Evolutionary conservation across 2,113 vertebrate genomes (phyloP).

Genomic region (Ranitomeya imitator): DNA sequence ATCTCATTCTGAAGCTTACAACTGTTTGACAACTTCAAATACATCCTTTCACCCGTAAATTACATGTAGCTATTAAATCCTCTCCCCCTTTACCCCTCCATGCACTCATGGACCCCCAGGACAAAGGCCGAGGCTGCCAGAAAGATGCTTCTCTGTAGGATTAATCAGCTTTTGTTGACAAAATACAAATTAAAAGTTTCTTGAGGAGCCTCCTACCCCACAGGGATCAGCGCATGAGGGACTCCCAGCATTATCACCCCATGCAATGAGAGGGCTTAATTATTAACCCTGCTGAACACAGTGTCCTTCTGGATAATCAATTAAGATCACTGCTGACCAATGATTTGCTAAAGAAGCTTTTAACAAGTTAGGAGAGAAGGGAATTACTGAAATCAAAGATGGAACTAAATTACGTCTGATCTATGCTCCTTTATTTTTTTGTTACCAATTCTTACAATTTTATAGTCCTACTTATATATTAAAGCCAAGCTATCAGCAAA

Average conservation of each 20-base stretch:
- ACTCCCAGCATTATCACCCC: constrained; percentile 65
- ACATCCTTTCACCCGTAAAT: constrained; percentile 75
- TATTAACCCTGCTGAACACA: constrained; percentile 67
- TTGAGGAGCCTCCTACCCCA: constrained; percentile 70
- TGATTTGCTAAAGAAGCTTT: neutral
- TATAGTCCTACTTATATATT: no score
- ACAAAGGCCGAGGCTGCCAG: constrained; percentile 72
- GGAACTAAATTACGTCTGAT: neutral
- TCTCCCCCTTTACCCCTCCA: constrained; percentile 64
- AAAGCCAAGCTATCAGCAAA: no score
- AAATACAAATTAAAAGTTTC: constrained; percentile 81
- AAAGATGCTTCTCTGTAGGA: constrained; percentile 77
- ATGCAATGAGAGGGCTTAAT: constrained; percentile 68
- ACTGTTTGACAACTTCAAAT: constrained; percentile 74
- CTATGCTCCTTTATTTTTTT: neutral
- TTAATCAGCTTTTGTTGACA: constrained; percentile 83
- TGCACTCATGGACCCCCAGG: constrained; percentile 67
- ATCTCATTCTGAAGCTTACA: constrained; percentile 70
- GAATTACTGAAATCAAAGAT: neutral
- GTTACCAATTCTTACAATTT: no score
- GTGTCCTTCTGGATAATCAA: constrained; percentile 69
- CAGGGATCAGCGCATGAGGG: constrained; percentile 68
- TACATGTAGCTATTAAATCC: constrained; percentile 74
- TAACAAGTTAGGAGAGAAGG: neutral
- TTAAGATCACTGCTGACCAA: constrained; percentile 63